Evolutionary conservation across 2,113 vertebrate genomes (phyloP), one percentile per base, ranked within the genome.

Genomic region (Damaliscus lunatus): DNA sequence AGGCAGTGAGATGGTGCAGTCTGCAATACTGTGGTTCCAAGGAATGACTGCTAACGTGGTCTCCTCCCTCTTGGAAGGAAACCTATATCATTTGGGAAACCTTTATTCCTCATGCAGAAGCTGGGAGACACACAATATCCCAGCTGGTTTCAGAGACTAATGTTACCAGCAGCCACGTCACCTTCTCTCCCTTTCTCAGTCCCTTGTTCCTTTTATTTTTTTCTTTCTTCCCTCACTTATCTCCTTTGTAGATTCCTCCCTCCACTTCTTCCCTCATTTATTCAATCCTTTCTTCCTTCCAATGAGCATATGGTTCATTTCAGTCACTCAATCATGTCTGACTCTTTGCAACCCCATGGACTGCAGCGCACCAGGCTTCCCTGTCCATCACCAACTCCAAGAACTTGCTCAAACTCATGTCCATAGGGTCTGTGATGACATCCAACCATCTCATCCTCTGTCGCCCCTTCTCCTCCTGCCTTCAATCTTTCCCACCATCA

Each of bases 51-150:
- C 90, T 96, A 89, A 71, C 53, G 53, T 97, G 77, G 83, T 97
- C 95, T 96, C 97, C 90, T 50, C 16, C 91, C 95, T 40, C 91
- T 98, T 98, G 98, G 93, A 98, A 98, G 91, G 93, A 87, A 97
- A 95, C 92, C 98, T 93, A 17, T 99, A 74, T 99, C 98, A 99
- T 99, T 99, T 99, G 96, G 94, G 85, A 98, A 96, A 96, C 85
- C 97, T 98, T 97, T 97, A 96, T 97, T 98, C 98, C 97, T 96
- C 62, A 90, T 81, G 91, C 89, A 19, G 89, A 96, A 90, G 84
- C 92, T 96, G 81, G 97, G 90, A 94, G 90, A 92, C 43, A 86
- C 96, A 94, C 92, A 57, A 59, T 96, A 86, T 91, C 98, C 98
- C 97, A 96, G 96, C 89, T 50, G 13, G 71, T 81, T 94, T 96